Conservation (phyloP, 2,888 invertebrate genomes). For the Pristionchus japonicus region DNA sequence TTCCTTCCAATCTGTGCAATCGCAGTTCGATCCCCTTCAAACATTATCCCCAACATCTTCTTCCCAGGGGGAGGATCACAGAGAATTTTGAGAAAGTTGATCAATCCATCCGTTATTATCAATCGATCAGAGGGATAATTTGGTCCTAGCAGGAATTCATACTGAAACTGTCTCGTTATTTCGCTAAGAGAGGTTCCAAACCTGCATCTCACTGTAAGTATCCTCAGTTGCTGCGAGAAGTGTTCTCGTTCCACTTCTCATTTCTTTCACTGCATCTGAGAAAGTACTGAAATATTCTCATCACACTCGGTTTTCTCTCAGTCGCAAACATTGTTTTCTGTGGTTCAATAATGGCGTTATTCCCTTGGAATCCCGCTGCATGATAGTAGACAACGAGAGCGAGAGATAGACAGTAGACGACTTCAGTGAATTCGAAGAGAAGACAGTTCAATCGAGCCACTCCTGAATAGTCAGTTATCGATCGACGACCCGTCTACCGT, state of each 20-base stretch:
- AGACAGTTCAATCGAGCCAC: background rate
- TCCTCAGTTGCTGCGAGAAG: background rate
- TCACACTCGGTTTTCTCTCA: background rate
- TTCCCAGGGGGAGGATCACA: background rate
- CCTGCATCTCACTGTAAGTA: background rate
- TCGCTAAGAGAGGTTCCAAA: background rate
- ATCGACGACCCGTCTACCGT: background rate
- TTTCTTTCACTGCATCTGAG: background rate
- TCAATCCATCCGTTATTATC: background rate
- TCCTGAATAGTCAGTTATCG: background rate
- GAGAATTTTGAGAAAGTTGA: background rate
- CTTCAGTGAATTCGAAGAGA: background rate
- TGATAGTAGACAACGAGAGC: constrained; percentile 19
- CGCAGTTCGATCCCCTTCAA: constrained; percentile 22
- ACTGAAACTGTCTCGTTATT: background rate
- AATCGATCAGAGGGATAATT: background rate
- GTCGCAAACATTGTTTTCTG: background rate
- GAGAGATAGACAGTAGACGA: background rate
- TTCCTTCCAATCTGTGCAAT: background rate
- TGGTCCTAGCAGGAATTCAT: background rate
- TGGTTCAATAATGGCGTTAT: constrained; percentile 29
- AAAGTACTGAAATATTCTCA: background rate
- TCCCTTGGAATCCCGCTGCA: constrained; percentile 13
- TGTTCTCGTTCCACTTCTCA: background rate
- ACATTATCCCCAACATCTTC: background rate